phyloP scores from a whole-genome alignment of 2,113 vertebrate species.

The Tonatia bakeri region DNA sequence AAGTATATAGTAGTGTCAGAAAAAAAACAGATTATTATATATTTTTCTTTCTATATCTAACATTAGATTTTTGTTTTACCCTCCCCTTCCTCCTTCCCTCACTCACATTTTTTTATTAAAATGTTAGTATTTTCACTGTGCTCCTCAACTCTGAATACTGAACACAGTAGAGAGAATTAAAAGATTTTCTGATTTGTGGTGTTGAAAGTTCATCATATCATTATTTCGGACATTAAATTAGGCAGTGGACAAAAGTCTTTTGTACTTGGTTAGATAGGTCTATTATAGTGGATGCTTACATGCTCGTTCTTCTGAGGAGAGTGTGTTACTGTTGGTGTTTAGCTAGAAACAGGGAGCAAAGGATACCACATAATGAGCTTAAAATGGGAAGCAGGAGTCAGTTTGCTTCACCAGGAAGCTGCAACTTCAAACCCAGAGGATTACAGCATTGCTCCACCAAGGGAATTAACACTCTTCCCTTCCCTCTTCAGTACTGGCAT shows the following conservation, averaged over 20 bases:
- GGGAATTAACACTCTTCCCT: no score
- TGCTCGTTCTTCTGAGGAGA: background rate
- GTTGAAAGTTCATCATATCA: background rate
- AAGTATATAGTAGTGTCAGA: constrained; percentile 47
- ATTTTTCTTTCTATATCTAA: background rate
- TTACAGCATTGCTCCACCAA: no score
- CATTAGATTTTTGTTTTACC: background rate
- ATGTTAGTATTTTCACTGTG: background rate
- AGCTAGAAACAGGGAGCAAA: no score
- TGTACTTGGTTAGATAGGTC: background rate
- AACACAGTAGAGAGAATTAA: background rate
- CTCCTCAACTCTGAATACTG: background rate
- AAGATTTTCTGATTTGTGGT: background rate
- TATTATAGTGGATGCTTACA: background rate
- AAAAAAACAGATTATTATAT: background rate
- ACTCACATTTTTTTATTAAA: background rate
- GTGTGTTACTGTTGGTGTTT: background rate
- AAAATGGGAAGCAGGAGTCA: no score
- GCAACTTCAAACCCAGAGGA: no score
- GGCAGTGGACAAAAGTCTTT: background rate
- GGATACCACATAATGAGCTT: no score
- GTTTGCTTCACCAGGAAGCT: no score
- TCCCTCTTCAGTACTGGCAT: no score
- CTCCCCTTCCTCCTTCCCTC: background rate
- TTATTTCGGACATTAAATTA: background rate